Evolutionary conservation across 2,113 vertebrate genomes (phyloP), one percentile per base, ranked within the genome.

Genomic region (Poeciliopsis occidentalis): DNA sequence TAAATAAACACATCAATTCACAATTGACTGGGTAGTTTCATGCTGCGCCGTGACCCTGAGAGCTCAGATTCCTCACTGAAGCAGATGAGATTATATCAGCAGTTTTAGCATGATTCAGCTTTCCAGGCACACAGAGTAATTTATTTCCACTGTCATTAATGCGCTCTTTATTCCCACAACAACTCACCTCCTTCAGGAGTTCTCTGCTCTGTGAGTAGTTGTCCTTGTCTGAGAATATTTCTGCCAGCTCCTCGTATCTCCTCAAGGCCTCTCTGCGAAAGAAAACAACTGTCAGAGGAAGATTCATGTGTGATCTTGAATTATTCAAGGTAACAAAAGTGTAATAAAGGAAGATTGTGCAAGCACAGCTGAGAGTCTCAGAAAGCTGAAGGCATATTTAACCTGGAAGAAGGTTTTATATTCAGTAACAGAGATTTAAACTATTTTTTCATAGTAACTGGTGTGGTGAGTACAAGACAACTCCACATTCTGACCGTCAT

Each of bases 141-240:
- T 29, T 4, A 60, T 75, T 41, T 69, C 12, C 69, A 39, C 32
- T 32, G 2, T 34, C 29, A 26, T 67, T 24, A 19, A 15, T n/a
- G 4, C 3, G 11, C 22, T 4, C 24, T 47, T 71, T 44, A 34
- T 62, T 29, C 15, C 29, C 8, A 39, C 11, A 0, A 0, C n/a
- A 11, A 47, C 88, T 88, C 61, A 95, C 95, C 92, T 95, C 94
- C 87, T 94, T 95, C 62, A 98, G 95, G 8, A 98, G 94, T 71
- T 95, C 95, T 54, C 96, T 91, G 91, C 95, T 96, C 51, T 96
- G 96, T 5, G 96, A 94, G 83, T 96, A 97, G 89, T 98, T 98
- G 90, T 98, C 95, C 86, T 96, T 94, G 81, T 97, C 96, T 0
- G 96, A 97, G 91, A 97, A 97, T 68, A 97, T 95, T 37, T 95